Evolutionary conservation across 2,797 vertebrate genomes (phyloP).

Genomic region (Natrix natrix): DNA sequence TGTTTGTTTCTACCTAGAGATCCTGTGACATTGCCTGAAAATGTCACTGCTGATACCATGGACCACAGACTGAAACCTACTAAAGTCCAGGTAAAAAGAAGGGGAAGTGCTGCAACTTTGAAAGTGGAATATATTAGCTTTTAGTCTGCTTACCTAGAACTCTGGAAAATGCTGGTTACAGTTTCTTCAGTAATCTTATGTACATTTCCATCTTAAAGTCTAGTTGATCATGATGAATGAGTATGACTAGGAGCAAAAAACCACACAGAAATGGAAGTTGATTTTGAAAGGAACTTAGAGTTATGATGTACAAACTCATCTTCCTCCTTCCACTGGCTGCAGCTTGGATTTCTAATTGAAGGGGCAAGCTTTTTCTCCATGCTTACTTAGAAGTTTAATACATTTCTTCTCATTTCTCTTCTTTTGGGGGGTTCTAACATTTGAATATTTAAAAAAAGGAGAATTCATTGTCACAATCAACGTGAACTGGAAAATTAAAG

Average conservation of each 20-base stretch:
- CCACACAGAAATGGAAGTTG: not conserved
- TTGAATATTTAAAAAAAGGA: not conserved
- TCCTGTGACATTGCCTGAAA: constrained; percentile 82
- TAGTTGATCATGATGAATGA: not conserved
- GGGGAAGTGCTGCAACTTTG: not conserved
- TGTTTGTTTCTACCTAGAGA: constrained; percentile 85
- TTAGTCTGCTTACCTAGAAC: not conserved
- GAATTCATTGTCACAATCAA: not conserved
- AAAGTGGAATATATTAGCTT: not conserved
- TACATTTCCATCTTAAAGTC: not conserved
- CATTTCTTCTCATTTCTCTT: not conserved
- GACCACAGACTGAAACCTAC: constrained; percentile 87
- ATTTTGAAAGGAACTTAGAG: not conserved
- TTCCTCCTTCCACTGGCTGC: not conserved
- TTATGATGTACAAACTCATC: not conserved
- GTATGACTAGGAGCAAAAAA: not conserved
- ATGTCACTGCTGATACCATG: constrained; percentile 79
- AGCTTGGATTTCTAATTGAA: not conserved
- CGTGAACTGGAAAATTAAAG: not conserved
- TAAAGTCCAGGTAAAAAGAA: constrained; percentile 81
- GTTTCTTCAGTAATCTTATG: not conserved
- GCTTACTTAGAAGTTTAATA: not conserved
- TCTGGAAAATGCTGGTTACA: not conserved
- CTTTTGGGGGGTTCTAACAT: not conserved
- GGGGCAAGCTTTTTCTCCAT: not conserved